Base-by-base conservation (phyloP, 2,113 vertebrate species). In the Brachypteracias leptosomus region DNA sequence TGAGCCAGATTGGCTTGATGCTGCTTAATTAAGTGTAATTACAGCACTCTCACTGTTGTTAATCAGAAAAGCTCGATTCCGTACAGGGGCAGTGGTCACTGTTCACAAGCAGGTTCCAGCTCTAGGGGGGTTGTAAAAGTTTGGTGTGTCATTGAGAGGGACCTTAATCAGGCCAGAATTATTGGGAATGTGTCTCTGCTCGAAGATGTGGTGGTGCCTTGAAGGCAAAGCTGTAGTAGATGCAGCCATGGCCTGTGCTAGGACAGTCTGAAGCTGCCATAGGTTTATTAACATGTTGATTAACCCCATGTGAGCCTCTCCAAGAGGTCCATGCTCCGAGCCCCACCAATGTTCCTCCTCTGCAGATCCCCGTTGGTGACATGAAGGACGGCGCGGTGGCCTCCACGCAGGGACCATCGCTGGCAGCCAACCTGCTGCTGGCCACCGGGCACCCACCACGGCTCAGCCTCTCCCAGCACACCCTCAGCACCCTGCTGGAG, bases 381-480 rank as follows among this genome's bases (percentile, higher is more conserved):
- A 1, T 22, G 1, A 35, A 68, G 3, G 89, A 90, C 15, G 66
- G 91, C 0, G 0, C 2, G 33, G 51, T 61, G 3, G 18, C 78
- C 72, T 71, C 96, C 8, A 7, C 16, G 3, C 91, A 83, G 42
- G 59, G 38, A 11, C 42, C 2, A 2, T 29, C 35, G 0, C 19
- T 78, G 1, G 3, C 83, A 0, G 31, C 97, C 79, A 91, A 61
- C 57, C 78, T 97, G 71, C 87, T 93, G 8, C 36, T 97, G 25
- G 65, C 87, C 46, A 58, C 89, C 0, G 88, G 96, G 42, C 88
- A 16, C 42, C 73, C 15, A 0, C 96, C 98, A 0, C 97, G 19
- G 67, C 94, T 98, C 88, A 81, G 82, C 6, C 88, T 98, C 35
- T 76, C 98, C 9, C 87, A 33, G 14, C 73, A 54, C 7, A 66